phyloP scores from a whole-genome alignment of 1,140 invertebrate species.

The Scylla paramamosain region DNA sequence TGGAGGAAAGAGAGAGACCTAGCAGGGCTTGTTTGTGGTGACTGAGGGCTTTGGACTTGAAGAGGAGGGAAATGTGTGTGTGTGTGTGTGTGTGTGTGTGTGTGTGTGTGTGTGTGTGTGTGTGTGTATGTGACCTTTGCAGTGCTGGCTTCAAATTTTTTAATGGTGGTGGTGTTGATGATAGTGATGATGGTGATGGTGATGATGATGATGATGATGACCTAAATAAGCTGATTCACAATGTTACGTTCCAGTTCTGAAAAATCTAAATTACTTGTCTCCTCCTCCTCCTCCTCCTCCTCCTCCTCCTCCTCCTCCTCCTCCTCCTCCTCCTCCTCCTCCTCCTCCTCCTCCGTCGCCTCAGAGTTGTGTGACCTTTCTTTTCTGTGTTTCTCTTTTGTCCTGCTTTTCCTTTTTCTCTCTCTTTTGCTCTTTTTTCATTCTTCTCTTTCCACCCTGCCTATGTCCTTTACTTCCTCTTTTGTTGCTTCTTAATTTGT shows the following conservation, averaged over 20 bases:
- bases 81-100: conserved; percentile 45
- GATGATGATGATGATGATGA: conserved; percentile 5
- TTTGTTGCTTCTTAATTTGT: background rate
- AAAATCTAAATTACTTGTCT: no score
- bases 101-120: conserved; percentile 26
- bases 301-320: background rate
- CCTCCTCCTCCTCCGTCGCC: background rate
- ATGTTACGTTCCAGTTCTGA: no score
- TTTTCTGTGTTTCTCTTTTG: background rate
- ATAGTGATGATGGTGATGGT: background rate
- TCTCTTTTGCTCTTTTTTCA: background rate
- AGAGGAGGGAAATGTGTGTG: background rate
- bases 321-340: background rate
- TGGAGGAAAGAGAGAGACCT: background rate
- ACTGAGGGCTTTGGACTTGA: background rate
- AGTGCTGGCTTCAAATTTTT: no score
- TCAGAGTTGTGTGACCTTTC: background rate
- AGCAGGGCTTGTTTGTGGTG: background rate
- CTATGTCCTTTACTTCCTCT: background rate
- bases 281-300: background rate
- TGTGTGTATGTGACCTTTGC: background rate
- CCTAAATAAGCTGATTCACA: background rate
- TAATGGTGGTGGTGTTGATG: background rate
- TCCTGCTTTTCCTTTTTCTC: background rate
- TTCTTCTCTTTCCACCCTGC: background rate